Evolutionary conservation across 2,888 invertebrate genomes (phyloP), one percentile per base, ranked within the genome.

Genomic region (Tethea ocularis): DNA sequence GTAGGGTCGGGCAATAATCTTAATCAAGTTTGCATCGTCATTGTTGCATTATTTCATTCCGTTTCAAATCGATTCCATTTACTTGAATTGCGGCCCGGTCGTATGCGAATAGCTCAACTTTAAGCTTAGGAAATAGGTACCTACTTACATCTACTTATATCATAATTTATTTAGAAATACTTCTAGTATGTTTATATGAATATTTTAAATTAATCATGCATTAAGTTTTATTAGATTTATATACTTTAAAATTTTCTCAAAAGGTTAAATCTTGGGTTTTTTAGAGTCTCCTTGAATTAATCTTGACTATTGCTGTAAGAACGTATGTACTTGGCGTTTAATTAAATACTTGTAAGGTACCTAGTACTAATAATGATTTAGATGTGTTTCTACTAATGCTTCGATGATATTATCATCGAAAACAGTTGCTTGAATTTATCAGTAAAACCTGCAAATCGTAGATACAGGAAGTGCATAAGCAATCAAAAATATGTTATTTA

Each of bases 51-150:
- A 52, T 55, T 57, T 60, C 51, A 60, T 56, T 26, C 36, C 63
- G 65, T 64, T 62, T 67, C 68, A 62, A 73, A 74, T 75, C 61
- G 69, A 71, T 66, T 71, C 52, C 61, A 62, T 67, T 65, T 68
- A 61, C 61, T 59, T 53, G 60, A 66, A 64, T 64, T 60, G 60
- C 53, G 33, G 41, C 54, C 51, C 53, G 59, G 65, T 61, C 66
- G 65, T 60, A 64, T 66, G 64, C 61, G 65, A 67, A 64, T 67
- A 61, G 57, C 59, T 46, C 61, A 36, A 24, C 57, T 41, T 23
- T 52, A 59, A 52, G 59, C 46, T 59, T 51, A 59, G 38, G 22
- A 60, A 58, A 61, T 58, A 59, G 13, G 7, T 41, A 41, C 10
- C 15, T 58, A 61, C 33, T 8, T 41, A 41, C 10, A 20, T 20